These are phyloP conservation scores for Pseudomyrmex dendroicus DNA, from an alignment of 1,140 invertebrate genomes.

Conservation along the genomic window DNA sequence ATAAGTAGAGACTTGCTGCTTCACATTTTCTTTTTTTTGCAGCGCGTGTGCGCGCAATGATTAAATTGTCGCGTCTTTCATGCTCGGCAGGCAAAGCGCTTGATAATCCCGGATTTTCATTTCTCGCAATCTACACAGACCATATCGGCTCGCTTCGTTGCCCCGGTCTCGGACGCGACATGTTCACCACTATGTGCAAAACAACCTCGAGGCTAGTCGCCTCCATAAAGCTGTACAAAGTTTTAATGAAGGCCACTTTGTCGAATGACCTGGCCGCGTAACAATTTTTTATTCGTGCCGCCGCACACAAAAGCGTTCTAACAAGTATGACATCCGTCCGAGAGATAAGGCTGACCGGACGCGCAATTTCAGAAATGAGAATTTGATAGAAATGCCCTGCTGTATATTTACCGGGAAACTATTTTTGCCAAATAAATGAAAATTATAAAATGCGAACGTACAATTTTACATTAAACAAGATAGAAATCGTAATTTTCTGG, in stretches of 20 bases:
- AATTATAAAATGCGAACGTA: background rate
- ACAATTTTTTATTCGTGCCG: slow-evolving; percentile 22
- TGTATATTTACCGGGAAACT: background rate
- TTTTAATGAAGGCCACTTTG: slow-evolving; percentile 71
- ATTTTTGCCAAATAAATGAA: too few species aligned
- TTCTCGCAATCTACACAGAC: slow-evolving; percentile 42
- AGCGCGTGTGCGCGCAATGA: slow-evolving; percentile 4
- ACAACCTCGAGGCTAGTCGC: slow-evolving; percentile 55
- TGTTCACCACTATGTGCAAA: slow-evolving; percentile 53
- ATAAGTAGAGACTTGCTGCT: background rate
- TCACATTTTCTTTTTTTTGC: background rate
- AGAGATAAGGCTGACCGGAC: slow-evolving; percentile 29
- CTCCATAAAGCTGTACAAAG: slow-evolving; percentile 58
- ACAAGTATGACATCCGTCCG: slow-evolving; percentile 46
- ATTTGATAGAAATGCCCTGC: slow-evolving; percentile 12
- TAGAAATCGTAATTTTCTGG: background rate
- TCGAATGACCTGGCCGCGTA: slow-evolving; percentile 44
- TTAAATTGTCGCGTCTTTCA: slow-evolving; percentile 56
- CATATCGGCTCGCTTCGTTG: slow-evolving; percentile 33
- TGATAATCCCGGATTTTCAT: slow-evolving; percentile 54
- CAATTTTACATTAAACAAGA: background rate
- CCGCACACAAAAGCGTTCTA: slow-evolving; percentile 38
- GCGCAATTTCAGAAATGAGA: slow-evolving; percentile 35
- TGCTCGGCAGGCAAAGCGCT: slow-evolving; percentile 40
- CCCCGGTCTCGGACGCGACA: slow-evolving; percentile 1